A percentile compares a stretch with the other conserved stretches of the same genome.
Evolutionary conservation across 2,797 vertebrate species (phyloP).

Genomic region (Platyrinchus mystaceus): DNA sequence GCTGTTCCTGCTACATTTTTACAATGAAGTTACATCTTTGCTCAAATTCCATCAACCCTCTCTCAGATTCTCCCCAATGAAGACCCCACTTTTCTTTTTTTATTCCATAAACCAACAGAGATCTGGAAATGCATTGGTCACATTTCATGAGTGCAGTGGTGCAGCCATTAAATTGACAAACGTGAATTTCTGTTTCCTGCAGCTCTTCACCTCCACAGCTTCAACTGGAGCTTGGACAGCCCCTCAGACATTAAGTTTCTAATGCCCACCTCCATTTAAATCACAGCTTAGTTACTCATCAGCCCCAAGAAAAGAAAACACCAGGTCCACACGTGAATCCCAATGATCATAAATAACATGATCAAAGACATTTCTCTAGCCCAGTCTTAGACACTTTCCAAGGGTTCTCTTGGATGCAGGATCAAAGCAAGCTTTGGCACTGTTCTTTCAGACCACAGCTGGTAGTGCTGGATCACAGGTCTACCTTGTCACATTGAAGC

Average conservation of each 20-base stretch:
- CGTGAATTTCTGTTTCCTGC: accelerated
- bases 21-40: background rate
- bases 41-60: background rate
- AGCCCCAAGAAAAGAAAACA: background rate
- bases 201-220: background rate
- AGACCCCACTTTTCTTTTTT: background rate
- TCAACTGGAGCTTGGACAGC: background rate
- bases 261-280: background rate
- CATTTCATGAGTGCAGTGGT: background rate
- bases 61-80: background rate
- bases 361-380: background rate
- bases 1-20: background rate
- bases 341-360: background rate
- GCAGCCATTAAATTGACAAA: background rate
- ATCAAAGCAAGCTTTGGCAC: background rate
- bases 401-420: background rate
- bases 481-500: background rate
- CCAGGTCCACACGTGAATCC: background rate
- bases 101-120: background rate
- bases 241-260: background rate
- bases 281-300: background rate
- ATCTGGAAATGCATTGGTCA: background rate
- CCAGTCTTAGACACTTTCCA: background rate
- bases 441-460: background rate
- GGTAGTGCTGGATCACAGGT: background rate